A percentile compares a stretch with the other conserved stretches of the same genome.
phyloP scores from a whole-genome alignment of 2,797 vertebrate genomes.

The Zenarchopterus dispar region DNA sequence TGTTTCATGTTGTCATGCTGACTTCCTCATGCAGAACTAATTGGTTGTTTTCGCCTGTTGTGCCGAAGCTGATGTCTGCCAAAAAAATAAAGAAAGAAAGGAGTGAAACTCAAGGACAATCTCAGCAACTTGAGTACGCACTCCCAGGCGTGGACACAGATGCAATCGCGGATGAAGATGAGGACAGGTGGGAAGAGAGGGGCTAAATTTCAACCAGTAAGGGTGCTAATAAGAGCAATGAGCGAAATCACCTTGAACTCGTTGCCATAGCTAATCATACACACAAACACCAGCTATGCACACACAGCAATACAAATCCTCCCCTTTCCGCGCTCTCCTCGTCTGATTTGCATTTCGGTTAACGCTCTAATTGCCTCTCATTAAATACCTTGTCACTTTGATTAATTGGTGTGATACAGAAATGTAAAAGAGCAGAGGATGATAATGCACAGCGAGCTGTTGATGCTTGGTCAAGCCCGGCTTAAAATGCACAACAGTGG shows the following conservation, averaged over 20 bases:
- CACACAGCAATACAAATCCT: conserved; percentile 16
- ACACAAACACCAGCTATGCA: conserved; percentile 6
- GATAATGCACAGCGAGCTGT: conserved; percentile 56
- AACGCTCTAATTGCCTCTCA: conserved; percentile 84
- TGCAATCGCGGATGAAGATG: conserved; percentile 35
- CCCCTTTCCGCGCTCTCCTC: conserved; percentile 15
- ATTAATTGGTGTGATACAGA: conserved; percentile 80
- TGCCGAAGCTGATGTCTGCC: conserved; percentile 31
- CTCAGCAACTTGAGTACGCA: conserved; percentile 45
- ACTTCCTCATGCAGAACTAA: conserved; percentile 65
- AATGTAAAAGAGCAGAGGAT: conserved; percentile 77
- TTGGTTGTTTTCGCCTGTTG: conserved; percentile 70
- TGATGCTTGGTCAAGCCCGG: conserved; percentile 40
- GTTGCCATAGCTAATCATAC: conserved; percentile 39
- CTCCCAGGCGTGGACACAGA: conserved; percentile 18
- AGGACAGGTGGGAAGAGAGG: conserved; percentile 31
- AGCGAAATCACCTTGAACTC: conserved; percentile 70
- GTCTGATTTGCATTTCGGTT: conserved; percentile 80
- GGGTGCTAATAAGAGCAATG: conserved; percentile 32
- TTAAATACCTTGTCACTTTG: conserved; percentile 84
- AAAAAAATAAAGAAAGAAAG: conserved; percentile 1
- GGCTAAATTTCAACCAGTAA: conserved; percentile 29
- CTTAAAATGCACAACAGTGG: conserved; percentile 36
- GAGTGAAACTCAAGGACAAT: conserved; percentile 66
- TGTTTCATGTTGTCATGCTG: conserved; percentile 62